Conservation (phyloP, 2,888 invertebrate genomes). For the Molorchus minor region DNA sequence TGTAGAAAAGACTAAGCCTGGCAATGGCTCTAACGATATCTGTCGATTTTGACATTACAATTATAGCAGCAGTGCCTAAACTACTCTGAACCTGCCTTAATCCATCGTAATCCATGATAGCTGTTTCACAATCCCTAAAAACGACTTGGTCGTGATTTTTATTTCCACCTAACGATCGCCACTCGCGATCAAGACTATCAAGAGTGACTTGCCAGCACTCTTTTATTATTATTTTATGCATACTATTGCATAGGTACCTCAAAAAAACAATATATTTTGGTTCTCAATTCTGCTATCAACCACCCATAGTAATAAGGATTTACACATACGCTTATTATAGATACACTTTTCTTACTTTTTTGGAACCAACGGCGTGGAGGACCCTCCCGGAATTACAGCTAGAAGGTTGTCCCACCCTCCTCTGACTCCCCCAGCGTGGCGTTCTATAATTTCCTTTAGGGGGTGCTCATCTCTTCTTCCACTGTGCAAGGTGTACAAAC, state of each 20-base stretch:
- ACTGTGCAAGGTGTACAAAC: slow-evolving; percentile 98
- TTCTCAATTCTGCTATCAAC: too few species aligned
- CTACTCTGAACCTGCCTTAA: slow-evolving; percentile 93
- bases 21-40: slow-evolving; percentile 98
- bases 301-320: too few species aligned
- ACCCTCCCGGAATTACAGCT: slow-evolving; percentile 97
- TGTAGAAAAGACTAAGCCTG: slow-evolving; percentile 96
- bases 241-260: too few species aligned
- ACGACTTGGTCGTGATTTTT: too few species aligned
- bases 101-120: slow-evolving; percentile 98
- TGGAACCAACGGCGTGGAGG: slow-evolving; percentile 97
- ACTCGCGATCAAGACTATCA: too few species aligned
- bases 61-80: slow-evolving; percentile 97
- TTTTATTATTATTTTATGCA: too few species aligned
- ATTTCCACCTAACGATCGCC: too few species aligned
- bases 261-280: too few species aligned
- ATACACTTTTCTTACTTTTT: slow-evolving; percentile 77
- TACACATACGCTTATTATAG: too few species aligned
- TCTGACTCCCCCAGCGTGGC: slow-evolving; percentile 94
- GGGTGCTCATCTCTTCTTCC: slow-evolving; percentile 99
- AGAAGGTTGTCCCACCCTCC: slow-evolving; percentile 99
- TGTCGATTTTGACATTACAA: slow-evolving; percentile 98
- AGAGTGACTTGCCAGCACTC: too few species aligned
- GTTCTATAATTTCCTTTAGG: slow-evolving; percentile 92
- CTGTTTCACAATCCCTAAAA: slow-evolving; percentile 89